phyloP scores from a whole-genome alignment of 1,140 invertebrate genomes.

The Diachasmimorpha longicaudata region DNA sequence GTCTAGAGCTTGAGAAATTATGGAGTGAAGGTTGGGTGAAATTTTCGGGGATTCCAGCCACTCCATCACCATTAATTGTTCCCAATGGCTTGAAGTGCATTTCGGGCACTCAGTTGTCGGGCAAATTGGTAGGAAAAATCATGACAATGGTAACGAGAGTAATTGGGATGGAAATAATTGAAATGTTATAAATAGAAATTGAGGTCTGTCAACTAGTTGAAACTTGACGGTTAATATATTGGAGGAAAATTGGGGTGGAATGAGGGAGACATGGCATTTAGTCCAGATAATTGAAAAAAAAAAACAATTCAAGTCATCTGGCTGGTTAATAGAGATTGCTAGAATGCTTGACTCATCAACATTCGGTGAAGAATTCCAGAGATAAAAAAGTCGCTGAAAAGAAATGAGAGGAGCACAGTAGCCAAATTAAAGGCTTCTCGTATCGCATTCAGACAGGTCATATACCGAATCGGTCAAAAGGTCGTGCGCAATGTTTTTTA shows the following conservation, averaged over 20 bases:
- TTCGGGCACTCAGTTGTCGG: not conserved
- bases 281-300: too few species aligned
- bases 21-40: not conserved
- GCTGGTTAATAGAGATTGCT: too few species aligned
- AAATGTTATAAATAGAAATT: not conserved
- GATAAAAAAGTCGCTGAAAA: not conserved
- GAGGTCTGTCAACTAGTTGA: not conserved
- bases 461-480: conserved; percentile 10
- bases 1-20: not conserved
- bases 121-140: not conserved
- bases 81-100: not conserved
- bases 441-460: not conserved
- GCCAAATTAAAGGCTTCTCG: not conserved
- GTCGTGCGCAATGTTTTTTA: conserved; percentile 21
- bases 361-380: not conserved
- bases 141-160: not conserved
- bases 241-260: not conserved
- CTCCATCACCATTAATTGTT: conserved; percentile 4
- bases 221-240: not conserved
- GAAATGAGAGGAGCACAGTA: not conserved
- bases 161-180: not conserved
- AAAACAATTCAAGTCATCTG: too few species aligned
- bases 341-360: too few species aligned
- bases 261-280: too few species aligned
- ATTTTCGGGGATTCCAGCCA: not conserved